Percentiles rank a stretch among this genome's conserved stretches.
phyloP scores from a whole-genome alignment of 2,113 vertebrate genomes.

The Crotalus helleri region DNA sequence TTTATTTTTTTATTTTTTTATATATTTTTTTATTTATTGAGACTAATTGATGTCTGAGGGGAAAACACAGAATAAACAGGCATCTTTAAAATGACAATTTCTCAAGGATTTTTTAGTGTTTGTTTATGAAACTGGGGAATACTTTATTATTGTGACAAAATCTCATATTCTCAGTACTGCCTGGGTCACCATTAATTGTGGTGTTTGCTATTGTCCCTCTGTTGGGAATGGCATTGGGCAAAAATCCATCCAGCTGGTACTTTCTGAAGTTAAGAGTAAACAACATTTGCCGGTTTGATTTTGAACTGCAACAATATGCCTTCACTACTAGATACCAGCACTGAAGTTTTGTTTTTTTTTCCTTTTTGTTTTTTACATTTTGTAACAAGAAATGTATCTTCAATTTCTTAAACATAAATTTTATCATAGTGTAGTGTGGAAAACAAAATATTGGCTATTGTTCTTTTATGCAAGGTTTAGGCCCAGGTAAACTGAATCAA shows the following conservation, averaged over 20 bases:
- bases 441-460: too few relatives aligned
- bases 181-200: neutral
- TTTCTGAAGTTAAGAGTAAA: slow-evolving; percentile 27
- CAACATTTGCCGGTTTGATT: slow-evolving; percentile 39
- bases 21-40: slow-evolving; percentile 60
- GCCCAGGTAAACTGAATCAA: too few relatives aligned
- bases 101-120: slow-evolving; percentile 54
- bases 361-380: slow-evolving; percentile 27
- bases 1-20: slow-evolving; percentile 51
- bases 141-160: slow-evolving; percentile 53
- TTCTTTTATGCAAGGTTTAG: too few relatives aligned
- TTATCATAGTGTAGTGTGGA: neutral
- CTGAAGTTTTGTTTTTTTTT: too few relatives aligned
- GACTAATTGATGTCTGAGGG: slow-evolving; percentile 62
- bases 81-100: slow-evolving; percentile 50
- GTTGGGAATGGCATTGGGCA: slow-evolving; percentile 19
- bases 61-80: slow-evolving; percentile 55
- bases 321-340: slow-evolving; percentile 13
- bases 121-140: slow-evolving; percentile 51
- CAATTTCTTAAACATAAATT: slow-evolving; percentile 10
- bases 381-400: neutral
- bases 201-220: slow-evolving; percentile 20
- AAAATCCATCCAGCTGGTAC: slow-evolving; percentile 29
- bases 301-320: slow-evolving; percentile 35
- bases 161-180: slow-evolving; percentile 35